Base-by-base conservation (phyloP, 2,888 invertebrate genomes). In the Carabus problematicus region DNA sequence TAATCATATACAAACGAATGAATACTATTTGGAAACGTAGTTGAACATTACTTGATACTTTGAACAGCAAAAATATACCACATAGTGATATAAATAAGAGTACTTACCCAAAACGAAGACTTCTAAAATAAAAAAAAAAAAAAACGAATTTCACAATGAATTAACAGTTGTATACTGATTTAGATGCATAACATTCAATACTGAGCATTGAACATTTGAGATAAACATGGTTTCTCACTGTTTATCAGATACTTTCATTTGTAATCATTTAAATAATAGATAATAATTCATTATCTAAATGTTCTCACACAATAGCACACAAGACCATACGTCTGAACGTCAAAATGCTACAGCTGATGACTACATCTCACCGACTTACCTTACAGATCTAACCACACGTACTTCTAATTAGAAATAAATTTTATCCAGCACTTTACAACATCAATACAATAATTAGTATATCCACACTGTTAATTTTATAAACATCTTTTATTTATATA, bases 151-250 rank as follows among this genome's bases (percentile, higher is more conserved):
- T 29, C 29, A 29, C 29, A 29, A 29, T 29, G 29, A 29, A 29
- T 29, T 29, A 52, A 52, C 52, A 52, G 14, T 52, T 52, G 16
- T 52, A 52, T 16, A 52, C 52, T 9, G 16, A 52, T 18, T 16
- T 12, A 9, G 16, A 19, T 16, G 19, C 11, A 16, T 14, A 12
- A 52, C 9, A 52, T 52, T 12, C 3, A 29, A 29, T 29, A 29
- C 29, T 29, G 29, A 29, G 29, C 29, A 29, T 29, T 29, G 29
- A 29, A 29, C 29, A 29, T 29, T 3, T 6, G 29, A 52, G 9
- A 18, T 52, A 52, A 11, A 52, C 52, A 52, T 52, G 2, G 52
- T 52, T 52, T 18, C 16, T 7, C 52, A 52, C 1, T 52, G 16
- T 18, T 52, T 52, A 52, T 52, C 52, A 9, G n/a, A 52, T 52